phyloP scores from a whole-genome alignment of 2,797 vertebrate genomes.

The Xiphophorus birchmanni region DNA sequence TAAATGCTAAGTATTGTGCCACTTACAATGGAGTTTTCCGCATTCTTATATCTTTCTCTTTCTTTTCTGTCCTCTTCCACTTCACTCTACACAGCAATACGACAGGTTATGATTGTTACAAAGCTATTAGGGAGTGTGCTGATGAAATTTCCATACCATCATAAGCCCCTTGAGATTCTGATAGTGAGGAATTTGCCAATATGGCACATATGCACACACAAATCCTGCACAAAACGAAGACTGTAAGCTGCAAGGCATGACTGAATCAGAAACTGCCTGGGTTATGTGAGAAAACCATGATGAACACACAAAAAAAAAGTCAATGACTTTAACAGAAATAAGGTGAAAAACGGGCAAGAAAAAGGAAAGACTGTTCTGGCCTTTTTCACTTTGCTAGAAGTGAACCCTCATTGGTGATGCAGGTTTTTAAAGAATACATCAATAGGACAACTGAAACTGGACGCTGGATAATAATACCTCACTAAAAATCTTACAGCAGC shows the following conservation, averaged over 20 bases:
- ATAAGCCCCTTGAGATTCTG: constrained; percentile 64
- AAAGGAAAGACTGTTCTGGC: constrained; percentile 34
- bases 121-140: constrained; percentile 59
- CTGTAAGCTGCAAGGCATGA: constrained; percentile 25
- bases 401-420: constrained; percentile 65
- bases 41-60: constrained; percentile 57
- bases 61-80: constrained; percentile 47
- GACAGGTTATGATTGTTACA: constrained; percentile 55
- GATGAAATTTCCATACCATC: constrained; percentile 72
- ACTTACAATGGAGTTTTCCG: constrained; percentile 64
- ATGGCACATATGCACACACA: constrained; percentile 23
- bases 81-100: constrained; percentile 45
- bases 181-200: constrained; percentile 57
- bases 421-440: constrained; percentile 71
- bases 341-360: constrained; percentile 8
- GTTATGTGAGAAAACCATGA: constrained; percentile 16
- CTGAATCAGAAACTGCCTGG: constrained; percentile 26
- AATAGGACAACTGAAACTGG: constrained; percentile 70
- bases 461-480: constrained; percentile 76
- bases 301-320: constrained; percentile 24
- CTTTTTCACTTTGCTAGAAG: constrained; percentile 33
- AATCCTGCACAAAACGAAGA: constrained; percentile 22
- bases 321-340: constrained; percentile 31
- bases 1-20: constrained; percentile 76
- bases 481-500: constrained; percentile 78